These are phyloP conservation scores for Thalpophila matura DNA, from an alignment of 2,888 invertebrate species.

Conservation along the genomic window DNA sequence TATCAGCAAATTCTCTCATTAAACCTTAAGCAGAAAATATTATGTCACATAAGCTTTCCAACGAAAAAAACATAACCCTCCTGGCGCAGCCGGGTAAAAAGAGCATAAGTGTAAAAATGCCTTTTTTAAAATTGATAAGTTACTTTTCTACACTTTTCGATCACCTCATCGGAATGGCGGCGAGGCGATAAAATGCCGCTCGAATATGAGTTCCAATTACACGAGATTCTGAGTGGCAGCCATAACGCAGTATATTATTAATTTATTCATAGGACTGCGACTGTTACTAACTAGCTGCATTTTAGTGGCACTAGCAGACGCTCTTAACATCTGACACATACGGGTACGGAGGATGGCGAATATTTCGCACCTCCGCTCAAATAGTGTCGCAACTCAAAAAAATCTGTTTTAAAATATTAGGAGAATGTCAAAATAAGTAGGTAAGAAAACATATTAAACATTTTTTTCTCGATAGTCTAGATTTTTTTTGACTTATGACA, in stretches of 20 bases:
- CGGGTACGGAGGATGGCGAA: neutral
- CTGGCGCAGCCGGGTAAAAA: no score
- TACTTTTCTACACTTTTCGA: constrained; percentile 14
- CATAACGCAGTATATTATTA: constrained; percentile 44
- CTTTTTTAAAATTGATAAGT: constrained; percentile 6
- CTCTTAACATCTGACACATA: constrained; percentile 25
- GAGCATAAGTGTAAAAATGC: neutral
- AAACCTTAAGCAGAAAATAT: no score
- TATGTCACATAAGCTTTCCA: no score
- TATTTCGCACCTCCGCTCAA: neutral
- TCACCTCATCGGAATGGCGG: constrained; percentile 4
- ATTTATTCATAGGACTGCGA: constrained; percentile 58
- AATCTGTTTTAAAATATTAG: no score
- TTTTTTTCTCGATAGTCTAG: no score
- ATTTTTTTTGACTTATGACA: no score
- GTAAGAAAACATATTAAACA: no score
- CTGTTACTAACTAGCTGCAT: constrained; percentile 46
- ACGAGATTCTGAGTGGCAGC: constrained; percentile 9
- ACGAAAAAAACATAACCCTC: no score
- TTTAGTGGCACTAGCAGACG: constrained; percentile 49
- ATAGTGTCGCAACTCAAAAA: neutral
- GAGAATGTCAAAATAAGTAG: no score
- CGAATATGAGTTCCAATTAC: constrained; percentile 36
- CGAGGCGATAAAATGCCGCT: constrained; percentile 39
- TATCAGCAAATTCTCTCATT: no score